Conservation (phyloP, 2,797 vertebrate genomes). For the Microctenopoma lineatum region DNA sequence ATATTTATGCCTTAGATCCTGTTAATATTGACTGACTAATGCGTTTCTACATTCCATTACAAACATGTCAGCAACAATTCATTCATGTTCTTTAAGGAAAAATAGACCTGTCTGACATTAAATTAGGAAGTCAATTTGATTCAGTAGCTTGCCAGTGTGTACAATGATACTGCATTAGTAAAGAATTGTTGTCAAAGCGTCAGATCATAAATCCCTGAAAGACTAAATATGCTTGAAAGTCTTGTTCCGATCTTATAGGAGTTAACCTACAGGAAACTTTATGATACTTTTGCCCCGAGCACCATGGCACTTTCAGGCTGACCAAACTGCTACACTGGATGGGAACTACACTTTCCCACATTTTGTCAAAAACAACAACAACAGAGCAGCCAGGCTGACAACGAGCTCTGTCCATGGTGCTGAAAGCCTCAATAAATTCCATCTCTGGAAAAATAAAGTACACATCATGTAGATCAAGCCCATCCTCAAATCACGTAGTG, state of each 20-base stretch:
- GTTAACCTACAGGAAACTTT: slow-evolving; percentile 1
- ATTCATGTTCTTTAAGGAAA: too few species aligned
- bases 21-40: background rate
- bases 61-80: background rate
- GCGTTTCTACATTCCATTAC: background rate
- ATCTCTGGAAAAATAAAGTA: background rate
- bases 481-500: background rate
- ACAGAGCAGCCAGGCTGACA: background rate
- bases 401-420: slow-evolving; percentile 73
- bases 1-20: background rate
- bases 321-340: background rate
- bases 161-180: background rate
- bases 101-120: background rate
- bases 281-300: background rate
- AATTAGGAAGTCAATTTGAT: background rate
- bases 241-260: background rate
- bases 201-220: background rate
- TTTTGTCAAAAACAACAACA: background rate
- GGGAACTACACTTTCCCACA: background rate
- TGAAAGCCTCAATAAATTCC: slow-evolving; percentile 48
- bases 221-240: background rate
- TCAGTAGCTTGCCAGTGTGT: background rate
- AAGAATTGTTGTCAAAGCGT: background rate
- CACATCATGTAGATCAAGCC: slow-evolving; percentile 11
- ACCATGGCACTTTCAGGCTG: background rate